phyloP scores from a whole-genome alignment of 2,888 invertebrate genomes.

The Nemoura dubitans region DNA sequence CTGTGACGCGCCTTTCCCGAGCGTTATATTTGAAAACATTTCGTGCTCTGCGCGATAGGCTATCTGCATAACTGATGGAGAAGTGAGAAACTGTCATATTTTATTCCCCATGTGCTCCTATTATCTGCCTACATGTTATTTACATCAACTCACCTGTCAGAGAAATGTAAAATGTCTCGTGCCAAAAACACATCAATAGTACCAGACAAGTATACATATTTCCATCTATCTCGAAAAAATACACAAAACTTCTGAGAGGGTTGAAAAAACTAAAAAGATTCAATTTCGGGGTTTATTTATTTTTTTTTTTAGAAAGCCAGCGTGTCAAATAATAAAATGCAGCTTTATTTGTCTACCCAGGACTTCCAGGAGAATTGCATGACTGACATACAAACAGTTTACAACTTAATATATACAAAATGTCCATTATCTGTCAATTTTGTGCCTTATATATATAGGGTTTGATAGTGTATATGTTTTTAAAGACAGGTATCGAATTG shows the following conservation, averaged over 20 bases:
- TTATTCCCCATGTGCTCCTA: not conserved
- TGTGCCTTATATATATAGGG: too few species aligned
- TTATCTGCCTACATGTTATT: not conserved
- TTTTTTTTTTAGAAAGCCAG: not conserved
- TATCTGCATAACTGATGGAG: not conserved
- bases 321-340: not conserved
- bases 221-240: not conserved
- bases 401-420: too few species aligned
- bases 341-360: not conserved
- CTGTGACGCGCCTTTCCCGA: not conserved
- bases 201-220: not conserved
- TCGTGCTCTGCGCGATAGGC: not conserved
- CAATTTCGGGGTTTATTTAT: not conserved
- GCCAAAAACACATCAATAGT: not conserved
- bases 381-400: not conserved
- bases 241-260: not conserved
- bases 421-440: too few species aligned
- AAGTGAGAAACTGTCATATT: not conserved
- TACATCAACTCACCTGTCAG: not conserved
- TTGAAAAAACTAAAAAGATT: not conserved
- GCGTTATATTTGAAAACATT: not conserved
- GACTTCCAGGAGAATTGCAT: not conserved
- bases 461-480: too few species aligned
- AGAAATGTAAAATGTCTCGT: not conserved
- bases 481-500: too few species aligned